Evolutionary conservation across 1,140 invertebrate genomes (phyloP).

Genomic region (Drosophila nikananu): DNA sequence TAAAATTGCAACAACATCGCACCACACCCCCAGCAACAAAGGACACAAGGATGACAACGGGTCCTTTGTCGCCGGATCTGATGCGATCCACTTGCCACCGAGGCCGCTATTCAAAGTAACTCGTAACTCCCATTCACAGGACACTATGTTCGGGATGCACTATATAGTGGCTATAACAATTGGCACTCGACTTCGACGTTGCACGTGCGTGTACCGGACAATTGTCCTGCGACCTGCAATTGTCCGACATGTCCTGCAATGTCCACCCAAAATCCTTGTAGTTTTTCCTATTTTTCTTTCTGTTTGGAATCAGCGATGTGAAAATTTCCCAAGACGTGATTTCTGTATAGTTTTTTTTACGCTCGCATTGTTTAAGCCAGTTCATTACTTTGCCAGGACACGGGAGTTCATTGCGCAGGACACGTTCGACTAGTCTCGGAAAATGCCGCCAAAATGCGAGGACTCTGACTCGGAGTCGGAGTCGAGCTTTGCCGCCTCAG

Average conservation of each 20-base stretch:
- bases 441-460: slow-evolving; percentile 60
- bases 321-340: slow-evolving; percentile 70
- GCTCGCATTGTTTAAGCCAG: slow-evolving; percentile 67
- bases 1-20: slow-evolving; percentile 78
- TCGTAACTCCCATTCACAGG: slow-evolving; percentile 70
- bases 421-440: slow-evolving; percentile 52
- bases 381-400: slow-evolving; percentile 62
- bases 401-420: slow-evolving; percentile 44
- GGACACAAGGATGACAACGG: slow-evolving; percentile 30
- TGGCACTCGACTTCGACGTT: slow-evolving; percentile 57
- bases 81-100: slow-evolving; percentile 58
- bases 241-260: slow-evolving; percentile 62
- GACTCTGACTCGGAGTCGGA: background rate
- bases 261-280: slow-evolving; percentile 21
- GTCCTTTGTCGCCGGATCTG: slow-evolving; percentile 49
- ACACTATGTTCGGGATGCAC: slow-evolving; percentile 13
- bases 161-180: slow-evolving; percentile 49
- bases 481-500: slow-evolving; percentile 62
- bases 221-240: slow-evolving; percentile 70
- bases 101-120: slow-evolving; percentile 72
- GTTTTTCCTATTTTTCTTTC: slow-evolving; percentile 10
- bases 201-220: slow-evolving; percentile 74
- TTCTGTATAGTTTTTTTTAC: slow-evolving; percentile 39
- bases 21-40: slow-evolving; percentile 60
- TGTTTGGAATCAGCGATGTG: slow-evolving; percentile 73